Conservation (phyloP, 2,888 invertebrate species). For the Stramonita haemastoma region DNA sequence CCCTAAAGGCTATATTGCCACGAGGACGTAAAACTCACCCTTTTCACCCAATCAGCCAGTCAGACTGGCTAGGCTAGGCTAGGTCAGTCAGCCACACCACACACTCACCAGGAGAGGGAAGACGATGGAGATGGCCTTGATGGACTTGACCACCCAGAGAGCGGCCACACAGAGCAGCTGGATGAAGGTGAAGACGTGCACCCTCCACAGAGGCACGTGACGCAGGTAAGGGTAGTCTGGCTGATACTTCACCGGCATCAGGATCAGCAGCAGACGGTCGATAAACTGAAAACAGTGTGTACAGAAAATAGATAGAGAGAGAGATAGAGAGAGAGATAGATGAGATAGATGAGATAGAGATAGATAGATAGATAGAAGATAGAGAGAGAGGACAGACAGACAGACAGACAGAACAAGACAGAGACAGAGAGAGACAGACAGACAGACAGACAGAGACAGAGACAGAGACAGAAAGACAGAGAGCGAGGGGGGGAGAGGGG, state of each 20-base stretch:
- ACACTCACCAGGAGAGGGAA: conserved; percentile 92
- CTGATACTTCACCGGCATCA: conserved; percentile 99
- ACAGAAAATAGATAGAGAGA: neutral
- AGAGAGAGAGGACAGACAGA: too few species aligned
- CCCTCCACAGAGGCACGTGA: conserved; percentile 93
- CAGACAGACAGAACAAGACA: neutral
- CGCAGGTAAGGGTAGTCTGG: conserved; percentile 98
- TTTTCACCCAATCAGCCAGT: too few species aligned
- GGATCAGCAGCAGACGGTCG: conserved; percentile 94
- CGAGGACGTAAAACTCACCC: too few species aligned
- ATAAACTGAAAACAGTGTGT: conserved; percentile 85
- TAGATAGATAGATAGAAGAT: neutral
- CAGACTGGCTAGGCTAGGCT: too few species aligned
- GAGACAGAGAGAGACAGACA: too few species aligned
- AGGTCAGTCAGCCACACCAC: too few species aligned
- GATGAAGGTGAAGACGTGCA: conserved; percentile 78
- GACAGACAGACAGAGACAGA: too few species aligned
- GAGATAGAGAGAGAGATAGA: too few species aligned
- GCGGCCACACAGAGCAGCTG: conserved; percentile 76
- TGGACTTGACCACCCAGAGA: conserved; percentile 82
- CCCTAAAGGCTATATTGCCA: too few species aligned
- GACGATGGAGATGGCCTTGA: conserved; percentile 93
- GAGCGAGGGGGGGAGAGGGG: too few species aligned
- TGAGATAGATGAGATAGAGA: too few species aligned
- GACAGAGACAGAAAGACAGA: too few species aligned